Evolutionary conservation across 2,113 vertebrate genomes (phyloP).

Genomic region (Vidua chalybeata): DNA sequence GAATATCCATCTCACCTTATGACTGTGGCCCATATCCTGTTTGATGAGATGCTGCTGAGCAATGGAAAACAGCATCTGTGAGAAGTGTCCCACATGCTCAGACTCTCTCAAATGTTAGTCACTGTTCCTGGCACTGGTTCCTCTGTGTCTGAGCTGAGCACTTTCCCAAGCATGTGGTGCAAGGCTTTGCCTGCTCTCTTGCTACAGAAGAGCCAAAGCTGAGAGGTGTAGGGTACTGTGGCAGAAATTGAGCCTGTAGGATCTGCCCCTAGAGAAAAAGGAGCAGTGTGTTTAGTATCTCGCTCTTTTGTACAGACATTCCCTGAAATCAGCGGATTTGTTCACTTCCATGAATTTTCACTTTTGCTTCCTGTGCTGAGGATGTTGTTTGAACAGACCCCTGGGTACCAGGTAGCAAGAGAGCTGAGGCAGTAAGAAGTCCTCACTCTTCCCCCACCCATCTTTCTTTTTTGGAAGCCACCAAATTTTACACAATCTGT

Average conservation of each 20-base stretch:
- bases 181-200: background rate
- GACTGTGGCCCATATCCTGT: conserved; percentile 42
- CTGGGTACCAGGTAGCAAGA: background rate
- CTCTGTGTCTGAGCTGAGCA: background rate
- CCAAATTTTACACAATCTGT: conserved; percentile 51
- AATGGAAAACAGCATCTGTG: background rate
- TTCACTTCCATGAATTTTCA: background rate
- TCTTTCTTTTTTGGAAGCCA: conserved; percentile 25
- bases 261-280: background rate
- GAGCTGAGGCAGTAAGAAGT: background rate
- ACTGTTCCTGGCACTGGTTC: background rate
- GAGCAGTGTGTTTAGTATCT: background rate
- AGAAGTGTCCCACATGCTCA: background rate
- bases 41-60: conserved; percentile 8
- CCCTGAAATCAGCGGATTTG: background rate
- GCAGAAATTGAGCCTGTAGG: background rate
- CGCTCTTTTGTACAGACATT: background rate
- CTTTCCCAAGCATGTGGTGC: background rate
- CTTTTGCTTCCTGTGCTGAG: conserved; percentile 19
- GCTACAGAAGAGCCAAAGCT: background rate
- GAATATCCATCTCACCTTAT: conserved; percentile 27
- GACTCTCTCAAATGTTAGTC: background rate
- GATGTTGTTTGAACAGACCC: background rate
- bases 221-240: background rate
- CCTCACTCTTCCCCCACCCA: background rate